Evolutionary conservation across 2,797 vertebrate species (phyloP).

Genomic region (Lophura swinhoii): DNA sequence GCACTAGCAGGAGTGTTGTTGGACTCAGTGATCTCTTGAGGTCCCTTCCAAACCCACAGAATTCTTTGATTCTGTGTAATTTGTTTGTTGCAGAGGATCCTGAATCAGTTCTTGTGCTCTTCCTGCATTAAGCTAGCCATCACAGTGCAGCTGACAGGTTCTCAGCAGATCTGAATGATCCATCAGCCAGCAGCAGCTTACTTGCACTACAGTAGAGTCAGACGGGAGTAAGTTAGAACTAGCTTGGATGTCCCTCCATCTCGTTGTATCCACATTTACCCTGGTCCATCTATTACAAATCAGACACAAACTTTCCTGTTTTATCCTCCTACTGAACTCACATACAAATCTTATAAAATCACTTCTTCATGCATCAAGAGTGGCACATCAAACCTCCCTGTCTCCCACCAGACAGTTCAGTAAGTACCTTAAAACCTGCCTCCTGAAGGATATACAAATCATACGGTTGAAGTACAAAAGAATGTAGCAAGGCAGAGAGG

Average conservation of each 20-base stretch:
- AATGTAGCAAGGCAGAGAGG: neutral
- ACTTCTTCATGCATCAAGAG: neutral
- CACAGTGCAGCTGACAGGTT: neutral
- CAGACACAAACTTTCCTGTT: neutral
- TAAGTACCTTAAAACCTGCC: neutral
- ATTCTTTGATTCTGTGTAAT: too few species aligned
- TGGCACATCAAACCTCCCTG: neutral
- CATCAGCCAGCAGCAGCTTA: neutral
- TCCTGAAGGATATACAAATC: neutral
- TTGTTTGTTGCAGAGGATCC: neutral
- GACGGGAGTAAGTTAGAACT: neutral
- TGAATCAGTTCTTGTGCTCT: neutral
- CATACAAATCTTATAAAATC: neutral
- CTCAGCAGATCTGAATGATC: neutral
- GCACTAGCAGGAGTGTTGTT: too few species aligned
- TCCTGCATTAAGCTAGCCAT: neutral
- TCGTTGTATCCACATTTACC: neutral
- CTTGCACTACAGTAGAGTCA: neutral
- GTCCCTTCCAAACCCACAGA: too few species aligned
- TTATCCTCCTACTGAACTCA: neutral
- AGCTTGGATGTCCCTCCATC: neutral
- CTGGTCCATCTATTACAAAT: neutral
- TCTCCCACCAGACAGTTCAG: neutral
- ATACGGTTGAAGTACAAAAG: neutral
- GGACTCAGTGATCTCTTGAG: too few species aligned